Evolutionary conservation across 1,140 invertebrate species (phyloP), one percentile per base, ranked within the genome.

Genomic region (Aleiodes sp.): DNA sequence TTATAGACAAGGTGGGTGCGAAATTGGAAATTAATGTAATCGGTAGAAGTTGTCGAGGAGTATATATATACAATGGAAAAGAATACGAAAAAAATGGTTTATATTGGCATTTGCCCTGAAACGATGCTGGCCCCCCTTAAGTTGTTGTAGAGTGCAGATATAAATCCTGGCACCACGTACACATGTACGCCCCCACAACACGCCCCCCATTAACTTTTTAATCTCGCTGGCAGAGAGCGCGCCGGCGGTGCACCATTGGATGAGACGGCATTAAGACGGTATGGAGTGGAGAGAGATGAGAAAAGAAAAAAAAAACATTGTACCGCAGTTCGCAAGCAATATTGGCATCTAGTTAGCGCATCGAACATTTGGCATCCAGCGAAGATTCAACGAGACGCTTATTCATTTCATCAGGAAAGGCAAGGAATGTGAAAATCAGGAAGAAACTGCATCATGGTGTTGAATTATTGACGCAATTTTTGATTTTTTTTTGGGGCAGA

Each of bases 131-230:
- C n/a, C n/a, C n/a, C 78, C 78, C 75, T 72, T 65, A 78, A 74
- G 79, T 52, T 52, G 46, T 10, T 24, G 46, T 6, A 52, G 46
- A 52, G 78, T 80, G 76, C 78, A 75, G 78, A 80, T 79, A 81
- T 81, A 81, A 81, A 81, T 81, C 75, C 78, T 78, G 76, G 79
- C 76, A 80, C 79, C 82, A 79, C 80, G 78, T 78, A 73, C 76
- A 75, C 78, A 78, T 76, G 76, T 74, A 80, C 79, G 77, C 78
- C 78, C 77, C 76, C 77, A 70, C 78, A 77, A 68, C 75, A 80
- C 81, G 78, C 80, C 78, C 75, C 77, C 75, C 78, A 80, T 79
- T 80, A 82, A 80, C 79, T 82, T 81, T 81, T 80, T 80, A 80
- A 80, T 81, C 77, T 79, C 28, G 56, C 77, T 74, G 62, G 73